These are phyloP conservation scores for Megathymus violae DNA, from an alignment of 1,140 invertebrate genomes.

Conservation along the genomic window DNA sequence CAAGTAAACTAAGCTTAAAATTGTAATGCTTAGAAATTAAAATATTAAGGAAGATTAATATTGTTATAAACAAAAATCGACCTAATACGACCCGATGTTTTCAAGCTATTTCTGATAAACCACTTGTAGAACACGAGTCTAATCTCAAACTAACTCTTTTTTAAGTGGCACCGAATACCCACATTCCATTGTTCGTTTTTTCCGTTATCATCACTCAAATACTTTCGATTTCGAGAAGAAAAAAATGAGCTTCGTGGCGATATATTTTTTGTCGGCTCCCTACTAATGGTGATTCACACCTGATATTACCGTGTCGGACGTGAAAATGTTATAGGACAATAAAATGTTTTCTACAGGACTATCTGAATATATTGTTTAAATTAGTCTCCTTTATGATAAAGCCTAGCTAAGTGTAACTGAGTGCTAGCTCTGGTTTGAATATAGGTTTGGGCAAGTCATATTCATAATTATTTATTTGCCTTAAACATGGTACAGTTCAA, in stretches of 20 bases:
- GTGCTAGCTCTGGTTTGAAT: no score
- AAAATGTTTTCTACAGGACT: background rate
- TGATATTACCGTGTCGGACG: conserved; percentile 10
- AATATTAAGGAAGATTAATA: no score
- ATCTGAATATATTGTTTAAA: background rate
- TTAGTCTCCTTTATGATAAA: background rate
- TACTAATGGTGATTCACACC: conserved; percentile 11
- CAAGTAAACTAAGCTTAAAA: no score
- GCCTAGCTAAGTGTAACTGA: no score
- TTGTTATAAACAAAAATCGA: background rate
- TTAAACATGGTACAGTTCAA: no score
- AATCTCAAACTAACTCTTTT: conserved; percentile 20
- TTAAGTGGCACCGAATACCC: background rate
- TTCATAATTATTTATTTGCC: no score
- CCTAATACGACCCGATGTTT: background rate
- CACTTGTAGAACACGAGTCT: conserved; percentile 9
- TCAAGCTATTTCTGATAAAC: conserved; percentile 2
- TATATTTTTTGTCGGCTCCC: conserved; percentile 8
- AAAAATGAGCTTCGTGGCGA: conserved; percentile 3
- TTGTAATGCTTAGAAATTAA: no score
- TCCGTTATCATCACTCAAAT: conserved; percentile 15
- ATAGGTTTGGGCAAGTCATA: no score
- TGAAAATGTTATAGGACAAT: background rate
- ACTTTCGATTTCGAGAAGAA: conserved; percentile 11
- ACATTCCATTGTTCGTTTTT: conserved; percentile 14